Conservation (phyloP, 2,888 invertebrate species). For the Microctonus hyperodae region DNA sequence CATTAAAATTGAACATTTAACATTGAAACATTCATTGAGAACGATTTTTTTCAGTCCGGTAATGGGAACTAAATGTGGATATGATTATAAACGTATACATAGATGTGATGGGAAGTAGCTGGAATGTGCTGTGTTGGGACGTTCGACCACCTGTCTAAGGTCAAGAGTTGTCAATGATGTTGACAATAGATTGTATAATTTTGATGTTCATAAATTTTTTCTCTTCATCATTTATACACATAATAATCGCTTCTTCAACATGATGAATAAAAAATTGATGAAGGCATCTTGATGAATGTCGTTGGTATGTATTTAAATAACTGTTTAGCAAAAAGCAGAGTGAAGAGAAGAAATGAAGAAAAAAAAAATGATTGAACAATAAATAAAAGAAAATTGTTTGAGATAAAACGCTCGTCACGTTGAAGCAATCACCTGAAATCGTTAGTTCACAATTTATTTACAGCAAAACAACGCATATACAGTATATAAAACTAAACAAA, state of each 20-base stretch:
- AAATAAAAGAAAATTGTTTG: background rate
- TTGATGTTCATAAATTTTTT: background rate
- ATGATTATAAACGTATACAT: background rate
- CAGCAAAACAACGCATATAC: background rate
- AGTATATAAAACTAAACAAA: constrained; percentile 12
- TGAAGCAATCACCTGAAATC: constrained; percentile 29
- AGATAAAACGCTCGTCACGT: constrained; percentile 22
- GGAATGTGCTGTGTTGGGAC: constrained; percentile 38
- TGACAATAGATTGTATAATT: background rate
- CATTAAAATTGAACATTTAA: background rate
- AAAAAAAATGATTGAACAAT: background rate
- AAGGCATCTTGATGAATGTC: background rate
- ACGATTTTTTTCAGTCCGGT: background rate
- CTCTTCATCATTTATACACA: background rate
- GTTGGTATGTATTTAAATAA: background rate
- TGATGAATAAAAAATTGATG: too few species aligned
- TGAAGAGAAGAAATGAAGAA: background rate
- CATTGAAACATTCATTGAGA: background rate
- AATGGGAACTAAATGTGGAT: background rate
- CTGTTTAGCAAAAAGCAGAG: background rate
- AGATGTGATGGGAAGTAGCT: background rate
- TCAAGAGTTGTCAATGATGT: background rate
- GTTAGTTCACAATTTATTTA: constrained; percentile 29
- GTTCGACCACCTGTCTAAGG: background rate
- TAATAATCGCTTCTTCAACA: background rate